These are phyloP conservation scores for Pollenia labialis DNA, from an alignment of 2,888 invertebrate species.

Conservation along the genomic window DNA sequence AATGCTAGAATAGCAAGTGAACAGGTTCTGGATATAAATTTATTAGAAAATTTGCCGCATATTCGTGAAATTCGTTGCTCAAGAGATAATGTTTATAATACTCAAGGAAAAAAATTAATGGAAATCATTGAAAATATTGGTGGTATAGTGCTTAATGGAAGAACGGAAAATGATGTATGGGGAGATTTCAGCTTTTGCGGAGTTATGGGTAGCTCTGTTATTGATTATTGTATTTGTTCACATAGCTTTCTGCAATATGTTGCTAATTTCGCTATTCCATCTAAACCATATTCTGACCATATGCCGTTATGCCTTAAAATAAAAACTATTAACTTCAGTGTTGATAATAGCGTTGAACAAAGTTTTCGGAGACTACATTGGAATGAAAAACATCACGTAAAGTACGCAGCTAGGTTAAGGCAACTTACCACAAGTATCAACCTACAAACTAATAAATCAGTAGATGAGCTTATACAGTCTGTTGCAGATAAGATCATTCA, in stretches of 20 bases:
- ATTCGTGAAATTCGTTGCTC: not conserved
- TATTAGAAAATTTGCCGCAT: not conserved
- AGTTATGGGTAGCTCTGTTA: constrained; percentile 18
- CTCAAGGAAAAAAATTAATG: constrained; percentile 6
- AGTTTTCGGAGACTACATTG: not conserved
- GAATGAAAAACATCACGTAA: not conserved
- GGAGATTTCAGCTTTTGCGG: constrained; percentile 18
- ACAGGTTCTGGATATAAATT: constrained; percentile 28
- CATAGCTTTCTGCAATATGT: not conserved
- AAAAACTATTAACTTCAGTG: not conserved
- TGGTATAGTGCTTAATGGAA: constrained; percentile 28
- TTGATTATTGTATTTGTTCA: constrained; percentile 39
- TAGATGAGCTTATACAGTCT: not conserved
- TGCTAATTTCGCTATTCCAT: not conserved
- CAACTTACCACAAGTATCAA: not conserved
- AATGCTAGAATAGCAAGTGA: not conserved
- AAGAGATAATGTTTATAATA: constrained; percentile 6
- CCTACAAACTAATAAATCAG: not conserved
- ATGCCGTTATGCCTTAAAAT: constrained; percentile 12
- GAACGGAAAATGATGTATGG: not conserved
- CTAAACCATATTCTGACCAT: constrained; percentile 17
- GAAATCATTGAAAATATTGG: constrained; percentile 30
- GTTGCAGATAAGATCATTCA: not conserved
- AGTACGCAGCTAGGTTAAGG: not conserved
- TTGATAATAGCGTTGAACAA: not conserved